phyloP scores from a whole-genome alignment of 2,113 vertebrate species.

The Gasterosteus aculeatus region DNA sequence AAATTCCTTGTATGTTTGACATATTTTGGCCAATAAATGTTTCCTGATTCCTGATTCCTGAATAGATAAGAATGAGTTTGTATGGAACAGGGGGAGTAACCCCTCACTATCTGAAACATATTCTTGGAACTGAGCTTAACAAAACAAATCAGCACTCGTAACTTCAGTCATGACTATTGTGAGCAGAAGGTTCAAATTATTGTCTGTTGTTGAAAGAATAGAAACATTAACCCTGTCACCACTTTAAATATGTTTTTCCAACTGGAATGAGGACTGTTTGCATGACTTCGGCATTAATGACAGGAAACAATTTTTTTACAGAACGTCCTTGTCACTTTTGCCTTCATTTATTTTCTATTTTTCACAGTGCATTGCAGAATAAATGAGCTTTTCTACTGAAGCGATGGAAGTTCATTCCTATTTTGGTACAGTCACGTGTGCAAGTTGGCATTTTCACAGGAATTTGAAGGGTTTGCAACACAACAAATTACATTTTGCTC shows the following conservation, averaged over 20 bases:
- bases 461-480: background rate
- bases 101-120: background rate
- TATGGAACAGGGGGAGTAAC: background rate
- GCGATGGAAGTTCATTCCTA: background rate
- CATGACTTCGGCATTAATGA: background rate
- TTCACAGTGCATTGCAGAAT: background rate
- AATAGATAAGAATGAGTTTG: background rate
- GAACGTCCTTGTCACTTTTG: background rate
- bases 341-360: background rate
- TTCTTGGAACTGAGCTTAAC: background rate
- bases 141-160: background rate
- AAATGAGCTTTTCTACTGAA: background rate
- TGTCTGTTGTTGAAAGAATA: background rate
- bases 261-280: background rate
- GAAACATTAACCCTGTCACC: background rate
- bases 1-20: too few species aligned
- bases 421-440: background rate
- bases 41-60: too few species aligned
- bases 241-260: background rate
- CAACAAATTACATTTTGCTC: background rate
- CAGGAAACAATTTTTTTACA: too few species aligned
- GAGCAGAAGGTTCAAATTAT: background rate
- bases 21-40: too few species aligned
- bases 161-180: too few species aligned
- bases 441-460: background rate